Evolutionary conservation across 2,797 vertebrate species (phyloP).

Genomic region (Channa striata): DNA sequence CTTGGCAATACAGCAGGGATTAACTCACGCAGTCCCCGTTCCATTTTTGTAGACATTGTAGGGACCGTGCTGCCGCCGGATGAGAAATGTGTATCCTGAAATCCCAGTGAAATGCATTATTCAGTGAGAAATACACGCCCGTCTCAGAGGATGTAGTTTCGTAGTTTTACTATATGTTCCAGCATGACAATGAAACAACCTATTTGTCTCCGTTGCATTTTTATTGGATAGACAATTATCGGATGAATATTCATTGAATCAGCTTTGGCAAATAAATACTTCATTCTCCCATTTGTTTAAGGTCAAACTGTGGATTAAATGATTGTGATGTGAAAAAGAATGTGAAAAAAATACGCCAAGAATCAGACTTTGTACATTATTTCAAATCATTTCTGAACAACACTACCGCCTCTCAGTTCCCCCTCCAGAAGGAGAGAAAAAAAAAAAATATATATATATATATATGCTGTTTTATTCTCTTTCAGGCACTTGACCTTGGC

Average conservation of each 20-base stretch:
- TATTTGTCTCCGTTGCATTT: background rate
- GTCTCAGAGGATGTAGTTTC: slow-evolving; percentile 9
- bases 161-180: slow-evolving; percentile 6
- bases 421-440: background rate
- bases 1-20: slow-evolving; percentile 14
- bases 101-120: slow-evolving; percentile 28
- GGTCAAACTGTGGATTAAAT: background rate
- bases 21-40: background rate
- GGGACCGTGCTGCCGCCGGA: slow-evolving; percentile 5
- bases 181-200: background rate
- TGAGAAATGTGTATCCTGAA: slow-evolving; percentile 25
- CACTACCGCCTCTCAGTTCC: background rate
- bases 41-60: slow-evolving; percentile 33
- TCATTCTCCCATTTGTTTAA: too few relatives aligned
- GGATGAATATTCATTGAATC: background rate
- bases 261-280: too few relatives aligned
- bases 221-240: background rate
- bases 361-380: slow-evolving; percentile 24
- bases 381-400: slow-evolving; percentile 28
- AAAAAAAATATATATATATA: too few relatives aligned
- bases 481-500: slow-evolving; percentile 58
- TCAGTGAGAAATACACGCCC: slow-evolving; percentile 16
- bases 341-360: slow-evolving; percentile 17
- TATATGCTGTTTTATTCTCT: slow-evolving; percentile 22
- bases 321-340: background rate